Evolutionary conservation across 2,888 invertebrate species (phyloP), one percentile per base, ranked within the genome.

Genomic region (Diabrotica balteata): DNA sequence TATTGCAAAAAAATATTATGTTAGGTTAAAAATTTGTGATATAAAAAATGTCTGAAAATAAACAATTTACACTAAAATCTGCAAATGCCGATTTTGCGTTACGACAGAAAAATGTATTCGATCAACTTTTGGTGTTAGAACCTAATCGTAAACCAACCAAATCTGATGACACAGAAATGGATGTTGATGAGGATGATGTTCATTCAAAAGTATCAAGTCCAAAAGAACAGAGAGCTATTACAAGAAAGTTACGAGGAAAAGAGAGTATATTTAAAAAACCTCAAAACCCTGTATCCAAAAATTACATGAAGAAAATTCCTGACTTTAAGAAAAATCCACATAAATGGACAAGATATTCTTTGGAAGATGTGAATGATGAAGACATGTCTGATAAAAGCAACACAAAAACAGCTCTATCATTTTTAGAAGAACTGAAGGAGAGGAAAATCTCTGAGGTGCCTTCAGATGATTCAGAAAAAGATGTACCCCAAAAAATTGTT

Each of bases 181-280:
- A 72, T 63, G 70, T 43, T 63, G 70, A 63, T 70, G 70, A 61
- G 54, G 68, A 59, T 60, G 52, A 50, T 67, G 44, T 0, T 9
- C 9, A 46, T 61, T 8, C 52, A 44, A n/a, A 7, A 45, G 44
- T 22, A 32, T 42, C 53, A 7, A 66, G 63, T 63, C 65, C 57
- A 68, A 59, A 82, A 81, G 8, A 85, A 84, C 76, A 83, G 78
- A 73, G 72, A 53, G 83, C 82, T 55, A 87, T 88, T 80, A 89
- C 88, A 77, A 89, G 86, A 78, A 87, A 87, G 68, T 91, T 90
- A 76, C 85, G 88, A 76, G 90, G 91, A 0, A 87, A 88, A 78
- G 93, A 94, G 79, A 94, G 94, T 79, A 92, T 94, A 73, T 94
- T 91, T 76, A 94, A 93, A 80, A 87, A 89, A 68, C 91, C 92